Percentiles rank a stretch among this genome's conserved stretches.
phyloP scores from a whole-genome alignment of 35 echinoderm and acorn worm genomes.

The Lytechinus pictus region DNA sequence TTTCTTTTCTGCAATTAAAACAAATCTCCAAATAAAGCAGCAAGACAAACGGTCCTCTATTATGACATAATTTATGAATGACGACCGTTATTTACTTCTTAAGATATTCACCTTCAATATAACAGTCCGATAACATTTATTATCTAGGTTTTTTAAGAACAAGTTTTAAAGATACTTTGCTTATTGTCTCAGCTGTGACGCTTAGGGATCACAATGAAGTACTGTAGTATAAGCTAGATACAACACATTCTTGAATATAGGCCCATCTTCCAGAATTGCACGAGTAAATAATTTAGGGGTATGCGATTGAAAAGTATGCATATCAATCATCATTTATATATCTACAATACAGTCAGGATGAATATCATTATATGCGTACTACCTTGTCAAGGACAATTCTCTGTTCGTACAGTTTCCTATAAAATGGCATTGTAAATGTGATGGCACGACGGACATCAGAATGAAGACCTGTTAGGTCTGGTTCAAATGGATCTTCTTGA shows the following conservation, averaged over 20 bases:
- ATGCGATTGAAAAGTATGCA: background rate
- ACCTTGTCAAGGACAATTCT: slow-evolving; percentile 27
- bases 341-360: background rate
- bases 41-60: too few species aligned
- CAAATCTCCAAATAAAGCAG: too few species aligned
- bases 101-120: too few species aligned
- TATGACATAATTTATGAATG: too few species aligned
- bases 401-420: background rate
- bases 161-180: background rate
- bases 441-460: background rate
- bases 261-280: background rate
- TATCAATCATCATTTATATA: background rate
- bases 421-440: background rate
- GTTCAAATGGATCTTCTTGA: background rate
- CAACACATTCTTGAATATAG: background rate
- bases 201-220: background rate
- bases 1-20: too few species aligned
- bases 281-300: background rate
- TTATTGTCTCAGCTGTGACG: background rate
- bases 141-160: background rate
- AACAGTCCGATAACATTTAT: too few species aligned
- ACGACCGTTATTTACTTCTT: too few species aligned
- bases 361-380: background rate
- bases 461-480: background rate
- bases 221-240: background rate